Conservation (phyloP, 64 coral and sea anemone genomes). For the Orbicella faveolata region DNA sequence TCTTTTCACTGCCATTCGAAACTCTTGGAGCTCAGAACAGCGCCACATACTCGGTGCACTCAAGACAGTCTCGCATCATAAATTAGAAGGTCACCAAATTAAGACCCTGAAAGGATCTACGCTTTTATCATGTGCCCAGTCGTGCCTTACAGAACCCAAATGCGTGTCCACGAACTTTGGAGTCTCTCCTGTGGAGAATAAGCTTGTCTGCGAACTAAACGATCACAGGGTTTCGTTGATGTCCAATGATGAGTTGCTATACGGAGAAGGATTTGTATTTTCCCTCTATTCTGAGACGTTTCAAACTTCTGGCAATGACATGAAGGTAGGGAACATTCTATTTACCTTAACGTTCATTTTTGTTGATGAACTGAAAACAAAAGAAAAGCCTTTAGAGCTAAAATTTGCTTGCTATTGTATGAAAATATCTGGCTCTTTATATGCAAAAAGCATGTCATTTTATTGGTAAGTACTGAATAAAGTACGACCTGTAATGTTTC, state of each 20-base stretch:
- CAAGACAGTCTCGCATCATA: neutral
- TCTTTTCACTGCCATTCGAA: neutral
- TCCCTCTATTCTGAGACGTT: neutral
- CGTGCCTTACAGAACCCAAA: neutral
- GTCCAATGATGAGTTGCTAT: neutral
- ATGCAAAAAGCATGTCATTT: too few species aligned
- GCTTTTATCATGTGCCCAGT: conserved; percentile 13
- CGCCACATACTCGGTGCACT: neutral
- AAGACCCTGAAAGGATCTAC: neutral
- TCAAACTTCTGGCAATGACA: neutral
- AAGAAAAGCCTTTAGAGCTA: neutral
- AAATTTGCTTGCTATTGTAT: too few species aligned
- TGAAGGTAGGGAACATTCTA: neutral
- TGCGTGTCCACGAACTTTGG: conserved; percentile 36
- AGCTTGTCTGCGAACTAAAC: conserved; percentile 20
- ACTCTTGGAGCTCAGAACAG: neutral
- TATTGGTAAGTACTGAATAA: too few species aligned
- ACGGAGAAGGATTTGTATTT: neutral
- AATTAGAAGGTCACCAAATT: conserved; percentile 11
- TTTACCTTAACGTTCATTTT: neutral
- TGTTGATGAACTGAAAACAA: neutral
- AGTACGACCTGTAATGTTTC: neutral
- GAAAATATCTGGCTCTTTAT: too few species aligned
- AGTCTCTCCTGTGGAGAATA: neutral
- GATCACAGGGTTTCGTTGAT: neutral